Evolutionary conservation across 2,888 invertebrate species (phyloP), one percentile per base, ranked within the genome.

Genomic region (Drosophila diplacantha): DNA sequence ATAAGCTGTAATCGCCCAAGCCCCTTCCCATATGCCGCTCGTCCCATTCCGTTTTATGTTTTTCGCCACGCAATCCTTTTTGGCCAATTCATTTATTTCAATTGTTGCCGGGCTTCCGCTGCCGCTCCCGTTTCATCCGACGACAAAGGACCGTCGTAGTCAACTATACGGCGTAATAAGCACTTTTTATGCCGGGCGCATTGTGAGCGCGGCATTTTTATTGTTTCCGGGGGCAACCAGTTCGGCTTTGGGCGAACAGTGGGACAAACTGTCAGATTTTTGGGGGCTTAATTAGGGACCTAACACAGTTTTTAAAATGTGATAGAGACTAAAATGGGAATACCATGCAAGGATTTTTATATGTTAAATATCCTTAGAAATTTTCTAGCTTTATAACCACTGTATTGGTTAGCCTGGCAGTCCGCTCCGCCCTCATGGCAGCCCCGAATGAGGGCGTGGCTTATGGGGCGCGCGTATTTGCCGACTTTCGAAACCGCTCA

Each of bases 1-100:
- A 50, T 53, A 29, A 64, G 22, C 29, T 46, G 41, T 47, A 55
- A 54, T 64, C 60, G 35, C 18, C 52, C 32, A 53, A 53, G 50
- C 43, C 26, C 51, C 32, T 37, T 49, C 3, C 26, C 35, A 38
- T 58, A 34, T 32, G 39, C 47, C 44, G 37, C 34, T 32, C 41
- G 18, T 54, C 60, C 63, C 53, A 62, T 57, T 51, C 50, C 43
- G 43, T 77, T 77, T 81, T 71, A 70, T 67, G 68, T 60, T 43
- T 70, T 44, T 44, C 44, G 57, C 62, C 53, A 63, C 24, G 20
- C 74, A 78, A 78, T 77, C 83, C 78, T 78, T 78, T 41, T 65
- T 26, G 62, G 50, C 75, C 73, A 80, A 83, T 80, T 83, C 83
- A 80, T 80, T 80, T 83, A 83, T 80, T 81, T 83, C 79, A 83